phyloP scores from a whole-genome alignment of 2,888 invertebrate species.

The Epinotia demarniana region DNA sequence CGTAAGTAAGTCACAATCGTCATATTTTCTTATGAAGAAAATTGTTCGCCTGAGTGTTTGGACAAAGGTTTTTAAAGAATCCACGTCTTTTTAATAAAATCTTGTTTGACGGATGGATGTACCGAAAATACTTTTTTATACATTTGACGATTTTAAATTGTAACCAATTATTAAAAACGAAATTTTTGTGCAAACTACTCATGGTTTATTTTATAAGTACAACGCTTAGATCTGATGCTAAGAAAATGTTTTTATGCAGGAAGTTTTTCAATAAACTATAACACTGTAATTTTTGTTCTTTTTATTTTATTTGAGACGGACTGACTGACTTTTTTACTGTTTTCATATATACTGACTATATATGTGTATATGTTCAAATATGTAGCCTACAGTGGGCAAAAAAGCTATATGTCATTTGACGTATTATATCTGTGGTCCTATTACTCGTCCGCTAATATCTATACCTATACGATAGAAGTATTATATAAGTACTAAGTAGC shows the following conservation, averaged over 20 bases:
- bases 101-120: neutral
- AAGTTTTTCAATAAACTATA: conserved; percentile 43
- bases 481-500: neutral
- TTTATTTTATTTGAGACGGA: conserved; percentile 25
- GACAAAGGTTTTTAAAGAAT: neutral
- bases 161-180: neutral
- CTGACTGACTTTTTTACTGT: conserved; percentile 22
- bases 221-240: conserved; percentile 45
- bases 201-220: conserved; percentile 43
- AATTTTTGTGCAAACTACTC: conserved; percentile 21
- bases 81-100: too few relatives aligned
- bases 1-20: conserved; percentile 43
- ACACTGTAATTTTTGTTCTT: conserved; percentile 38
- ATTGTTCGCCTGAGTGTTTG: conserved; percentile 38
- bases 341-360: neutral
- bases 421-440: too few relatives aligned
- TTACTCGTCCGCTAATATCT: neutral
- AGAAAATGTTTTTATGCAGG: conserved; percentile 42
- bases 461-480: neutral
- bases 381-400: too few relatives aligned
- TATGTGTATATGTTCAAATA: too few relatives aligned
- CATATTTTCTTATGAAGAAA: conserved; percentile 42
- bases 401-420: neutral
- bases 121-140: neutral
- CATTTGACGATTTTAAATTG: neutral